Base-by-base conservation (phyloP, 1,140 invertebrate genomes). In the Orchesella cincta region DNA sequence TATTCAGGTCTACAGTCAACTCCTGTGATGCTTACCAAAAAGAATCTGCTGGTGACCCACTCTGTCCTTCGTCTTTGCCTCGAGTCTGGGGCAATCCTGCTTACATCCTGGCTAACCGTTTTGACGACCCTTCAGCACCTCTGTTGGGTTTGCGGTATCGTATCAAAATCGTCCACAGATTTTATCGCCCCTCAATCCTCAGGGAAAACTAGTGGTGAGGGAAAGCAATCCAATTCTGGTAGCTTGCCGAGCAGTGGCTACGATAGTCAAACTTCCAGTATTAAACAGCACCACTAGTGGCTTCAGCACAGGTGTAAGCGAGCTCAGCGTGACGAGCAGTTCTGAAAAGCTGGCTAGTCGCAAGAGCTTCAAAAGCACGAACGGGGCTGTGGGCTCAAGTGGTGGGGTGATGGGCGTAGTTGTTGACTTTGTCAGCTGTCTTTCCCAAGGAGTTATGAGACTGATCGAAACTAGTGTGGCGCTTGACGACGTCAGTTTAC, bases 11-110 rank as follows among this genome's bases (percentile, higher is more conserved):
- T 92, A 28, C 93, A 94, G 84, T 93, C 95, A 86, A 93, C 93
- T n/a, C 94, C 94, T n/a, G 97, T 99, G 36, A 97, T 98, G 94
- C 88, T 99, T 82, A 99, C 97, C 3, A 93, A 96, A 0, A 97
- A 98, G 84, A 99, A 99, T 89, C 88, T 99, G 28, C 94, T 98
- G 82, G 97, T 96, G 52, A 97, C 98, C 92, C 89, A 95, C 80
- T 92, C 96, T 3, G 86, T 99, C 34, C 87, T 99, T 20, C 90
- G 91, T 78, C 86, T 98, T 36, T 96, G 96, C 1, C 94, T 96
- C 84, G 92, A 93, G 81, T 95, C 98, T 86, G 97, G 97, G 0
- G 92, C 92, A 80, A 93, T 97, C 79, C 87, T 99, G 23, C 94
- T 94, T 54, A 92, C 94, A 76, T 94, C 96, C 0, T 99, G 97